Percentiles rank a stretch among this genome's conserved stretches.
These are phyloP conservation scores for Dasypus novemcinctus DNA, from an alignment of 2,113 vertebrate genomes.

Conservation along the genomic window DNA sequence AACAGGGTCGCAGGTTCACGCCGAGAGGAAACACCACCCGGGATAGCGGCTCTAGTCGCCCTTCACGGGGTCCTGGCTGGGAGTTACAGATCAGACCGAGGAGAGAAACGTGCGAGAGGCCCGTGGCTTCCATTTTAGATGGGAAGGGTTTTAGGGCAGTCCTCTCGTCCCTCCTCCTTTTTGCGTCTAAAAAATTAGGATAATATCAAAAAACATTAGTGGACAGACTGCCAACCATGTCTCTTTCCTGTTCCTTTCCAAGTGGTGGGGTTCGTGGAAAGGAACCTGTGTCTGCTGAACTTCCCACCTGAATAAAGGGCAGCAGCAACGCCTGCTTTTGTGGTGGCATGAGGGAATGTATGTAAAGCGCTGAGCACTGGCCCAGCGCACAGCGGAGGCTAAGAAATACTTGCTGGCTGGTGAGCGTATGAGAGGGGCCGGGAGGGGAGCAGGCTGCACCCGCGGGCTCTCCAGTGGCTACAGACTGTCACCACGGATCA, in stretches of 20 bases:
- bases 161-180: background rate
- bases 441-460: background rate
- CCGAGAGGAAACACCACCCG: background rate
- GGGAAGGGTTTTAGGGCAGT: background rate
- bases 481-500: background rate
- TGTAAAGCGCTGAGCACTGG: background rate
- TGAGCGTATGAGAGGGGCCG: background rate
- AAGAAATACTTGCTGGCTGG: background rate
- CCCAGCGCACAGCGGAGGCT: background rate
- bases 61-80: background rate
- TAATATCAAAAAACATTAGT: background rate
- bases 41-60: background rate
- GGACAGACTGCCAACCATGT: background rate
- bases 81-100: background rate
- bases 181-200: background rate
- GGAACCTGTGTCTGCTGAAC: background rate
- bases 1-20: background rate
- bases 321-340: background rate
- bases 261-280: background rate
- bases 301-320: background rate
- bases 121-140: background rate
- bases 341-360: accelerated
- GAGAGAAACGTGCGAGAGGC: accelerated
- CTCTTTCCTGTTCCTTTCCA: background rate
- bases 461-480: background rate